Percentiles rank a stretch among this genome's conserved stretches.
These are phyloP conservation scores for Ichneumon xanthorius DNA, from an alignment of 2,888 invertebrate species.

Conservation along the genomic window DNA sequence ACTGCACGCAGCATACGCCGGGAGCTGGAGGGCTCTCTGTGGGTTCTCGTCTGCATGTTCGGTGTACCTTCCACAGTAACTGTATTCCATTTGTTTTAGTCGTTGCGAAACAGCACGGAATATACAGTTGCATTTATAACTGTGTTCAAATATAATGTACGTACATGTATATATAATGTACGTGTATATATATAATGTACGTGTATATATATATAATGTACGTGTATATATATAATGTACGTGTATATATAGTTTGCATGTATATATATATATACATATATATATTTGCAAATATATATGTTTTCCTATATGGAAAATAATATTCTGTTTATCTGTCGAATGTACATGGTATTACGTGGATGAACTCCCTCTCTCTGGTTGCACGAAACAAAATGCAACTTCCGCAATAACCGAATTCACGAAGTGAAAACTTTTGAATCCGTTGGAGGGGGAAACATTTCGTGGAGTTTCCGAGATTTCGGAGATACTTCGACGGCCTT, in stretches of 20 bases:
- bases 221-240: too few species aligned
- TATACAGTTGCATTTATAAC: background rate
- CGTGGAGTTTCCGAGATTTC: background rate
- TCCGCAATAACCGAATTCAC: background rate
- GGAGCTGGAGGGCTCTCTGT: slow-evolving; percentile 9
- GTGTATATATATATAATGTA: too few species aligned
- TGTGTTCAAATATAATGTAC: too few species aligned
- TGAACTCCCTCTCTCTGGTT: background rate
- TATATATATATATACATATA: too few species aligned
- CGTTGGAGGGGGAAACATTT: background rate
- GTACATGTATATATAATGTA: too few species aligned
- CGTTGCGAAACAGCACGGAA: background rate
- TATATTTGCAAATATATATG: too few species aligned
- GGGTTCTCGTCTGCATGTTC: slow-evolving; percentile 7
- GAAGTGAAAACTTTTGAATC: background rate
- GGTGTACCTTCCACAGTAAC: background rate
- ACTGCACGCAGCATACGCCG: slow-evolving; percentile 35
- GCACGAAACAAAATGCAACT: background rate
- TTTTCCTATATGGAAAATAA: slow-evolving; percentile 18
- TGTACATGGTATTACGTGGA: background rate
- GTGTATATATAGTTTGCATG: too few species aligned
- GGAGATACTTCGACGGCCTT: background rate
- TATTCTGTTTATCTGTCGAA: slow-evolving; percentile 30
- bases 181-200: too few species aligned
- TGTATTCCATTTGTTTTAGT: slow-evolving; percentile 34